Base-by-base conservation (phyloP, 2,113 vertebrate genomes). In the Actenoides hombroni region DNA sequence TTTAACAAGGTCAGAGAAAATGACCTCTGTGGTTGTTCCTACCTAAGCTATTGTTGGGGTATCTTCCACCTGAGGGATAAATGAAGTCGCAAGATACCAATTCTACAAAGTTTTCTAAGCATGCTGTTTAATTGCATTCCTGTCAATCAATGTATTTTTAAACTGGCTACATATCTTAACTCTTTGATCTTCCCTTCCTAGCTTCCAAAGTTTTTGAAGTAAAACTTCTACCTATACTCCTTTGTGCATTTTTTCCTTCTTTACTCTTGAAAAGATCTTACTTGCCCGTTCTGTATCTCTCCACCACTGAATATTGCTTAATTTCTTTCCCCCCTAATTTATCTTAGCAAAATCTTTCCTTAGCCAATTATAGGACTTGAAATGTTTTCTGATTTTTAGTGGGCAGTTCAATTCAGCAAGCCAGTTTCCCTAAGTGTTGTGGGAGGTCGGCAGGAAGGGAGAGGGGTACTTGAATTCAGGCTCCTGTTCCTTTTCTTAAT, bases 371-470 rank as follows among this genome's bases (percentile, higher is more conserved):
- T 0, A 64, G n/a, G 44, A 76, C 51, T 73, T 83, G 48, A 83
- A 92, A 68, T 6, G 16, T 69, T 51, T 93, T 79, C 48, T 68
- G 57, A 37, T 51, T 73, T 81, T 74, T 29, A 81, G n/a, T 24
- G 25, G 29, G 49, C 11, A 67, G 7, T 44, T 61, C 33, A 39
- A 81, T 65, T 53, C 29, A 48, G 44, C 26, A 65, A 69, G 39
- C 16, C 81, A 33, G 26, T 28, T 86, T 42, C 39, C 71, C 23
- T 35, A 29, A n/a, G 54, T 0, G 2, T 10, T 59, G 20, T 6
- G 26, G 33, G 37, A 60, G 19, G 53, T 3, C 1, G 2, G 35
- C 15, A 37, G 19, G 0, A 2, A 8, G 10, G 49, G 18, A 37
- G 29, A 81, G 7, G 25, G 23, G 17, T 16, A 61, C 40, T 19